phyloP scores from a whole-genome alignment of 2,888 invertebrate genomes.

The Synergus umbraculus region DNA sequence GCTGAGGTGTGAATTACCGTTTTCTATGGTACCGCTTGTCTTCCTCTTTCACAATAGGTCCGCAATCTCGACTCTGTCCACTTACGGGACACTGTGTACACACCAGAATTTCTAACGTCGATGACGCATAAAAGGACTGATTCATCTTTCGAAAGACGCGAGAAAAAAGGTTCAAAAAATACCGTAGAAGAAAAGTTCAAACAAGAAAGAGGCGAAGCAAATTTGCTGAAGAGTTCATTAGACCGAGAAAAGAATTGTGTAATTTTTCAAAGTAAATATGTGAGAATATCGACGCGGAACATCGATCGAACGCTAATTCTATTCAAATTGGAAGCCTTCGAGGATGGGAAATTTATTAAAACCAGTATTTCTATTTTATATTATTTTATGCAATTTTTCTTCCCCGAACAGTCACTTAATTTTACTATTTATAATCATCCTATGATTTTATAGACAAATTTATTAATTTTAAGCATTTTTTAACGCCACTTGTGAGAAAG shows the following conservation, averaged over 20 bases:
- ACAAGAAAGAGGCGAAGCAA: constrained; percentile 6
- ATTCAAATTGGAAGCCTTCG: too few relatives aligned
- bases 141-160: constrained; percentile 14
- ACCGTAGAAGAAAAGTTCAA: not conserved
- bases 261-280: not conserved
- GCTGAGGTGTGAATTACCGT: constrained; percentile 50
- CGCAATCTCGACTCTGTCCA: constrained; percentile 14
- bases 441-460: too few relatives aligned
- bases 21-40: constrained; percentile 47
- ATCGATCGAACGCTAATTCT: too few relatives aligned
- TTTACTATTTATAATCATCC: too few relatives aligned
- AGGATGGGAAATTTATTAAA: too few relatives aligned
- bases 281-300: not conserved
- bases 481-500: too few relatives aligned
- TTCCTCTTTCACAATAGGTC: constrained; percentile 32
- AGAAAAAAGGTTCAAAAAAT: constrained; percentile 34
- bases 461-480: too few relatives aligned
- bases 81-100: constrained; percentile 5
- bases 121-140: constrained; percentile 1
- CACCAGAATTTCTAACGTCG: constrained; percentile 1
- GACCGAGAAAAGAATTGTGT: not conserved
- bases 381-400: too few relatives aligned
- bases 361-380: too few relatives aligned
- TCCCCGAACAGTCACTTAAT: too few relatives aligned
- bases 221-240: constrained; percentile 2